phyloP scores from a whole-genome alignment of 2,888 invertebrate genomes.

The Stenolophus ochropezus region DNA sequence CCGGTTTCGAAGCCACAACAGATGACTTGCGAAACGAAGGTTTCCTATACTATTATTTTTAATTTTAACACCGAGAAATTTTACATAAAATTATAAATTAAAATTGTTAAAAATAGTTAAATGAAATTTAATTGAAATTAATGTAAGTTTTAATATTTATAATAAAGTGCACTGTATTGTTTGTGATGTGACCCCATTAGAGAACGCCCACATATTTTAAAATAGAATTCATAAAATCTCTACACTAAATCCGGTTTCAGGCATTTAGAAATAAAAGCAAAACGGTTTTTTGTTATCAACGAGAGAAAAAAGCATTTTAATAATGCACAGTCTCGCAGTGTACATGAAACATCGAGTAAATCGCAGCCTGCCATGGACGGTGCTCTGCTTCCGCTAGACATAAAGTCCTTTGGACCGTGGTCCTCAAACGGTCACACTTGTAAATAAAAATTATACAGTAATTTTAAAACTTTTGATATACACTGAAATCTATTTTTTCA shows the following conservation, averaged over 20 bases:
- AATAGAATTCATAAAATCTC: slow-evolving; percentile 17
- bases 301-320: slow-evolving; percentile 10
- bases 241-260: not conserved
- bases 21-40: no score
- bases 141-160: no score
- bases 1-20: no score
- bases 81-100: no score
- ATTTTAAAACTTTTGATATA: no score
- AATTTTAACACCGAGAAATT: no score
- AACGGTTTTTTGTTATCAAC: slow-evolving; percentile 17
- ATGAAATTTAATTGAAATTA: no score
- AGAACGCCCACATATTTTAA: not conserved
- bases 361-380: not conserved
- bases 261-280: slow-evolving; percentile 14
- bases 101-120: no score
- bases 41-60: no score
- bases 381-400: slow-evolving; percentile 4
- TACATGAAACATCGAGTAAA: slow-evolving; percentile 25
- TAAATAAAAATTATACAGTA: not conserved
- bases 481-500: no score
- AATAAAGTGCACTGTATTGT: no score
- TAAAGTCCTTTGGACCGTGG: not conserved
- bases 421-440: not conserved
- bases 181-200: no score
- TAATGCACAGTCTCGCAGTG: slow-evolving; percentile 5